Percentiles rank a stretch among this genome's conserved stretches.
Conservation (phyloP, 2,888 invertebrate genomes). For the Scaeva pyrastri region DNA sequence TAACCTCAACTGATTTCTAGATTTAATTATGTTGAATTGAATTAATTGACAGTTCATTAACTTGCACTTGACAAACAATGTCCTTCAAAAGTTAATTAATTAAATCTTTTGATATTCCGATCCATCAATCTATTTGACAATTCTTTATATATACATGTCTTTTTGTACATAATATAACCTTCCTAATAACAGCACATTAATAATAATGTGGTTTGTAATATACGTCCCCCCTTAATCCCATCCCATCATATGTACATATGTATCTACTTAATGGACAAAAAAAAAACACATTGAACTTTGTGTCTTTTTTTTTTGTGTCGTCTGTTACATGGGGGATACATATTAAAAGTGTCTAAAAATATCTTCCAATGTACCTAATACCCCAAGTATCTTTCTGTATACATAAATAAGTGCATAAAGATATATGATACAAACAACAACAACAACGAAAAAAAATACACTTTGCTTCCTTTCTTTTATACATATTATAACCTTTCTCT, state of each 20-base stretch:
- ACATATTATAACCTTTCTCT: conserved; percentile 49
- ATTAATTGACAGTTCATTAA: conserved; percentile 9
- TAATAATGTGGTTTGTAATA: neutral
- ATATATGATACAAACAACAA: conserved; percentile 14
- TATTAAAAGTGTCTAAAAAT: conserved; percentile 49
- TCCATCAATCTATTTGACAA: conserved; percentile 38
- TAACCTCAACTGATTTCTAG: neutral
- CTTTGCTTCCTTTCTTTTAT: conserved; percentile 49
- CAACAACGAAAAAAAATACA: conserved; percentile 3
- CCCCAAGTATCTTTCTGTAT: neutral
- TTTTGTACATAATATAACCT: neutral
- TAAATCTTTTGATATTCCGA: conserved; percentile 32
- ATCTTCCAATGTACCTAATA: conserved; percentile 7
- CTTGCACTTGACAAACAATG: conserved; percentile 26
- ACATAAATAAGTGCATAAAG: neutral
- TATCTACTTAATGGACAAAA: conserved; percentile 22
- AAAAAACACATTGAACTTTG: conserved; percentile 44
- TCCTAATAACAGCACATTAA: neutral
- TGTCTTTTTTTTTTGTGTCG: conserved; percentile 9
- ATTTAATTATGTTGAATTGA: neutral
- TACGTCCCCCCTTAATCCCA: neutral
- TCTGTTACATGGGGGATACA: conserved; percentile 1
- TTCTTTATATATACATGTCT: neutral
- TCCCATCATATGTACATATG: too few relatives aligned
- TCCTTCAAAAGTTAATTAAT: conserved; percentile 43